Evolutionary conservation across 2,113 vertebrate genomes (phyloP).

Genomic region (Lucifuga dentata): DNA sequence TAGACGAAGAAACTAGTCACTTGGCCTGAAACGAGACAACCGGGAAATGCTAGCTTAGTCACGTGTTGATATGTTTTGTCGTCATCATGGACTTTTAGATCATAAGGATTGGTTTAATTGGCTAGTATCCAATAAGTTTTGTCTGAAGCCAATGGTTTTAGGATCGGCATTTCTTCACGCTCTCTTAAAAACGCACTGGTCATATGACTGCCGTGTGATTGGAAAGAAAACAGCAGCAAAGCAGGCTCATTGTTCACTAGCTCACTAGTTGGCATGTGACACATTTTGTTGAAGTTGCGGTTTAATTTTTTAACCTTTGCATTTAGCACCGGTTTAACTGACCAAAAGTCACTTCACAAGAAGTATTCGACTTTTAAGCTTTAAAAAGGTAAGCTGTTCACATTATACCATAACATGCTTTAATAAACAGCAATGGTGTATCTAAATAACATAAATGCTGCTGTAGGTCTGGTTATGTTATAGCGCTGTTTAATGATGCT

Average conservation of each 20-base stretch:
- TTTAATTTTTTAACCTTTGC: background rate
- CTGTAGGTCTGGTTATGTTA: too few relatives aligned
- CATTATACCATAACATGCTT: too few relatives aligned
- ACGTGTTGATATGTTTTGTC: rapidly evolving
- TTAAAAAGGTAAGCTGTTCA: too few relatives aligned
- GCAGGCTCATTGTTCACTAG: background rate
- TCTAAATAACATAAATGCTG: too few relatives aligned
- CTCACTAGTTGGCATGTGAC: background rate
- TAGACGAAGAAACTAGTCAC: background rate
- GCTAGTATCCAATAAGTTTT: rapidly evolving
- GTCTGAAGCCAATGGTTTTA: rapidly evolving
- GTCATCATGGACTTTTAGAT: background rate
- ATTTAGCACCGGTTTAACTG: too few relatives aligned
- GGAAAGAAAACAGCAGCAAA: background rate
- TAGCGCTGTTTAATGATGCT: too few relatives aligned
- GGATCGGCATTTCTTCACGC: background rate
- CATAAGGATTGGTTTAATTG: rapidly evolving
- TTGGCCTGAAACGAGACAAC: background rate
- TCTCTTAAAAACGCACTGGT: background rate
- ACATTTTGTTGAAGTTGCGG: background rate
- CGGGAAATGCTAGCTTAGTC: background rate
- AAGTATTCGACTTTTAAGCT: too few relatives aligned
- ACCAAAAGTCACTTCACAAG: too few relatives aligned
- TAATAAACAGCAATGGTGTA: too few relatives aligned
- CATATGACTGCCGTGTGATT: constrained; percentile 18